Evolutionary conservation across 1,140 invertebrate genomes (phyloP).

Genomic region (Pseudomyrmex flavicornis): DNA sequence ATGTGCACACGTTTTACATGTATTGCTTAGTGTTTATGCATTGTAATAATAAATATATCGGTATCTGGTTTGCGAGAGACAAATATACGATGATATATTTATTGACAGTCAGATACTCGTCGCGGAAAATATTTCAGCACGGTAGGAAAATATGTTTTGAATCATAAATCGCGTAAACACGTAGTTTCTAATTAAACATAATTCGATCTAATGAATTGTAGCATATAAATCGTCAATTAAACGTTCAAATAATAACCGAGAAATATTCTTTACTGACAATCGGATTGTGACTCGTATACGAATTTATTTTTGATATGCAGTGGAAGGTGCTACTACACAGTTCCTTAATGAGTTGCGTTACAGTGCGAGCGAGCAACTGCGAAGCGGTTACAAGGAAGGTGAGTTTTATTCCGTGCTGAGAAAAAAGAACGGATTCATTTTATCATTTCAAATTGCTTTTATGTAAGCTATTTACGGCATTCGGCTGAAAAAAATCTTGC

Average conservation of each 20-base stretch:
- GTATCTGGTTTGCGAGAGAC: background rate
- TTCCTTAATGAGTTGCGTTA: constrained; percentile 83
- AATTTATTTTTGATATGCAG: constrained; percentile 77
- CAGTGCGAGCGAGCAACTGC: constrained; percentile 73
- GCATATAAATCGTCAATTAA: no score
- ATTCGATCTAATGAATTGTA: no score
- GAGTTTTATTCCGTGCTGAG: constrained; percentile 4
- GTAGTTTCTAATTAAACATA: no score
- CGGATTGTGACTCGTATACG: constrained; percentile 55
- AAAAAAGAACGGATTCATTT: background rate
- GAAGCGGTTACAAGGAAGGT: constrained; percentile 69
- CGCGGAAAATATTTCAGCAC: no score
- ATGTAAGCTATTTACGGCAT: background rate
- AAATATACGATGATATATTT: constrained; percentile 3
- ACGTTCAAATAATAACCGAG: constrained; percentile 16
- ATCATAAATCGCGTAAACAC: no score
- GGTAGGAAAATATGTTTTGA: no score
- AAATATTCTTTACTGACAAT: constrained; percentile 62
- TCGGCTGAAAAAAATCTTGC: background rate
- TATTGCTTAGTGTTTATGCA: constrained; percentile 10
- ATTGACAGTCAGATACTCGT: constrained; percentile 2
- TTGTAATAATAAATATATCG: background rate
- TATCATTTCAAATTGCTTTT: background rate
- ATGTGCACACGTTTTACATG: constrained; percentile 4
- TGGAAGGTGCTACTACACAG: constrained; percentile 76